A percentile compares a stretch with the other conserved stretches of the same genome.
These are phyloP conservation scores for Marmota flaviventris DNA, from an alignment of 2,113 vertebrate species.

Conservation along the genomic window DNA sequence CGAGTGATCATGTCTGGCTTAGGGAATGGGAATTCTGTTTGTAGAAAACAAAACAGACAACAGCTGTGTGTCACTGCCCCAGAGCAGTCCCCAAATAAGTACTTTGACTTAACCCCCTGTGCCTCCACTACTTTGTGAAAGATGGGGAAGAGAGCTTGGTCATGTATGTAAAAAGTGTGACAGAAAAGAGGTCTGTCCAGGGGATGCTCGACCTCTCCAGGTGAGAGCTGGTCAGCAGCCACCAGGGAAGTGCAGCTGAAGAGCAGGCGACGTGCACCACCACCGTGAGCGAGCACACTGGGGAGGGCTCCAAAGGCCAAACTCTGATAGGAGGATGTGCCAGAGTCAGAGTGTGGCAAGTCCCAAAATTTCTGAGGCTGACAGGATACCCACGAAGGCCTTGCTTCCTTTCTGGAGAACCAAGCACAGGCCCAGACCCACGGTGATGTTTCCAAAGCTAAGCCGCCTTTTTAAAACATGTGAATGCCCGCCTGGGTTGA, in stretches of 20 bases:
- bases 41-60: background rate
- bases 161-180: background rate
- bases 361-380: background rate
- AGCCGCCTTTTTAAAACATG: background rate
- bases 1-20: conserved; percentile 80
- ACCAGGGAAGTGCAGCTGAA: too few species aligned
- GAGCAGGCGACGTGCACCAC: too few species aligned
- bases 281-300: background rate
- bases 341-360: background rate
- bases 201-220: background rate
- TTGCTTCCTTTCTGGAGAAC: background rate
- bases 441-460: background rate
- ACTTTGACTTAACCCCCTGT: background rate
- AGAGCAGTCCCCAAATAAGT: background rate
- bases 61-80: background rate
- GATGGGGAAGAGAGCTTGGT: background rate
- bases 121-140: background rate
- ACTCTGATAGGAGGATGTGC: background rate
- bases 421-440: background rate
- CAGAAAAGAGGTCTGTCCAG: background rate
- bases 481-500: background rate
- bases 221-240: background rate
- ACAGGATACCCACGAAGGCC: background rate
- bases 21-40: conserved; percentile 83
- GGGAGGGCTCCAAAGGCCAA: background rate